Evolutionary conservation across 2,113 vertebrate species (phyloP).

Genomic region (Leptobrachium ailaonicum): DNA sequence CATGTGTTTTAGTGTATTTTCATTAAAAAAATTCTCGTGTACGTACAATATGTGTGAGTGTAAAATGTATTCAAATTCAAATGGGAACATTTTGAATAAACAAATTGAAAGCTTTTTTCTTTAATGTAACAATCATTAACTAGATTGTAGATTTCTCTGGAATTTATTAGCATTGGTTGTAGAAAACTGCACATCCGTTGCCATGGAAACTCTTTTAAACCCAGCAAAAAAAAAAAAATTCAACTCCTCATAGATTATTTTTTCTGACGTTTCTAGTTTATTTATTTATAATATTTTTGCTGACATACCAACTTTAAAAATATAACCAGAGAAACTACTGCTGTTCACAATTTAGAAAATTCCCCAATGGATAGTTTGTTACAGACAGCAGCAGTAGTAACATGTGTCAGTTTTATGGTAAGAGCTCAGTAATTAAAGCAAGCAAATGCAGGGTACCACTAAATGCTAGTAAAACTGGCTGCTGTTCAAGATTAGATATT

Average conservation of each 20-base stretch:
- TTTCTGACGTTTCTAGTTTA: not conserved
- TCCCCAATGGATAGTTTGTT: not conserved
- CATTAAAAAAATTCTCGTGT: not conserved
- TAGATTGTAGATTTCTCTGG: not conserved
- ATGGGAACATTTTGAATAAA: not conserved
- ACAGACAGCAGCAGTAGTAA: not conserved
- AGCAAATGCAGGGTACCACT: not conserved
- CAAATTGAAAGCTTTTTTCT: not conserved
- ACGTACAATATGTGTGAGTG: not conserved
- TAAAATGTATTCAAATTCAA: not conserved
- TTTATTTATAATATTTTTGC: not conserved
- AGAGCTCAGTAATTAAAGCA: not conserved
- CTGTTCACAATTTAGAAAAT: not conserved
- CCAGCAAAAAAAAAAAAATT: not conserved
- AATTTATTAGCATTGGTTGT: slow-evolving; percentile 23
- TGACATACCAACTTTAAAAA: slow-evolving; percentile 19
- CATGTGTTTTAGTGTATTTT: too few species aligned
- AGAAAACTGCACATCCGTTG: slow-evolving; percentile 24
- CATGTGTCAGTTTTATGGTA: not conserved
- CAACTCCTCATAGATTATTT: slow-evolving; percentile 3
- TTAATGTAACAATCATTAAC: slow-evolving; percentile 6
- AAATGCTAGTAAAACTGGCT: slow-evolving; percentile 7
- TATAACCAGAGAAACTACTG: not conserved
- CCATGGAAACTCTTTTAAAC: slow-evolving; percentile 37
- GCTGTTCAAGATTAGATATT: not conserved